phyloP scores from a whole-genome alignment of 2,113 vertebrate genomes.

The Callipepla squamata region DNA sequence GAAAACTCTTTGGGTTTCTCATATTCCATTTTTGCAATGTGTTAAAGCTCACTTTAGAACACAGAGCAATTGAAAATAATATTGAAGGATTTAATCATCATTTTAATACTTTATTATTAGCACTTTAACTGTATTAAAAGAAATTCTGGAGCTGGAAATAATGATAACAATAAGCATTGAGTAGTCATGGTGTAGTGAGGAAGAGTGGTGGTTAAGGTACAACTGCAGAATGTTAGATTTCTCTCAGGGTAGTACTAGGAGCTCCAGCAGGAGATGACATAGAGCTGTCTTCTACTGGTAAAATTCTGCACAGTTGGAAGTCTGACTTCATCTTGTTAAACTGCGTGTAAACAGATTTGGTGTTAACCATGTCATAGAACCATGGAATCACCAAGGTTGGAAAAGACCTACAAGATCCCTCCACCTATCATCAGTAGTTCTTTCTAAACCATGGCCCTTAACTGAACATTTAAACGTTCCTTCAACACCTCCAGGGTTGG shows the following conservation, averaged over 20 bases:
- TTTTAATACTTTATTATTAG: not conserved
- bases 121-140: not conserved
- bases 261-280: not conserved
- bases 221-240: not conserved
- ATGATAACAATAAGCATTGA: not conserved
- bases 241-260: not conserved
- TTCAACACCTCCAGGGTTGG: no score
- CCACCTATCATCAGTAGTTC: no score
- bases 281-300: not conserved
- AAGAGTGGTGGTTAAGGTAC: not conserved
- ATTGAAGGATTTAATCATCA: not conserved
- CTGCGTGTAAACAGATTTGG: not conserved
- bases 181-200: not conserved
- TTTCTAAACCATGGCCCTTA: no score
- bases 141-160: not conserved
- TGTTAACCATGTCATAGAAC: not conserved
- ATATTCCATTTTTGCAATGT: not conserved
- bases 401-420: no score
- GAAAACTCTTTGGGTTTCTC: not conserved
- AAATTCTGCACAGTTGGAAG: not conserved
- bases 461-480: no score
- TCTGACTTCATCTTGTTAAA: not conserved
- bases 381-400: no score
- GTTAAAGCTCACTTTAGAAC: not conserved
- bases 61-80: not conserved